Evolutionary conservation across 37 sponge, comb jelly and placozoan genomes (phyloP), one percentile per base, ranked within the genome.

Genomic region (Diacarnus erythraeanus): DNA sequence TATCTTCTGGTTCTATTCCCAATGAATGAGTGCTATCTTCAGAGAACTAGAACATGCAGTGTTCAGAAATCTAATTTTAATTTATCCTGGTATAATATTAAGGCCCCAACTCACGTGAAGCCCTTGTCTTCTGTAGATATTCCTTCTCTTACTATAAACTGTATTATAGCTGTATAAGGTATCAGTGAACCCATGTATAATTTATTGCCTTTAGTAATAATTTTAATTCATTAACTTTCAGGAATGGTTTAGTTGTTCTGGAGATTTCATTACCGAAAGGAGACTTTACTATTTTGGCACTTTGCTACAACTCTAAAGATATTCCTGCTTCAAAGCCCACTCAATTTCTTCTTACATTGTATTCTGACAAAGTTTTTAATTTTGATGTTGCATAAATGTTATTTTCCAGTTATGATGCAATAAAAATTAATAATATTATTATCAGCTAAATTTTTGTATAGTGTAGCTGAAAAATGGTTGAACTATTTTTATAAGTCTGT

Each of bases 221-320:
- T n/a, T n/a, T n/a, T n/a, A n/a, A 22, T 41, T 23, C n/a, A n/a
- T n/a, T n/a, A n/a, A n/a, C n/a, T n/a, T n/a, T n/a, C 61, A 87
- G 87, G 38, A 76, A 63, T 39, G 87, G 87, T 0, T 43, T 80
- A 15, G 78, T 41, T 33, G 54, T 80, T 9, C 54, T 87, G 59
- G 81, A 87, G 60, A 74, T 59, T 23, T 18, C 69, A 0, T 54
- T 87, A 39, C 81, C 81, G 47, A 76, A 80, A 36, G 87, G 81
- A 20, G 42, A 23, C 21, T 86, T 78, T 41, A 63, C 41, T 54
- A 41, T 43, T 22, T 30, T 36, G 47, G 35, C 35, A 72, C 54
- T 29, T 38, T 59, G 59, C 27, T 31, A 33, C 80, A 74, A 31
- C 21, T 34, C 27, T 3, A 65, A 18, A 35, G 31, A 26, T 35